Evolutionary conservation across 92 coral and sea anemone genomes (phyloP), one percentile per base, ranked within the genome.

Genomic region (Galaxea fascicularis): DNA sequence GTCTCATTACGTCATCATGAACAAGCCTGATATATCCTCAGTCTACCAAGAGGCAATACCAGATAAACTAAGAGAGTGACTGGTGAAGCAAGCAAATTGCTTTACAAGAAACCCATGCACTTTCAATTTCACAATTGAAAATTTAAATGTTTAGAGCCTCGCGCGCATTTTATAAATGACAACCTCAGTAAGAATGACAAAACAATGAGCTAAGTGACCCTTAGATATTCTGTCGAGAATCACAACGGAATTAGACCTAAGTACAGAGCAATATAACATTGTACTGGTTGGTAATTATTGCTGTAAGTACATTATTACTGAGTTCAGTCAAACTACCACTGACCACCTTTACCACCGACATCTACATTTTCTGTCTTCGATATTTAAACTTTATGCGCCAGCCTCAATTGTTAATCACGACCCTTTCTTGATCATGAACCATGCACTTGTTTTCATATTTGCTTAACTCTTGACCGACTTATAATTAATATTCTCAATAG

Each of bases 141-240:
- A 67, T 16, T 67, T 28, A 39, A 35, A 35, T 35, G 41, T 35
- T 35, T 35, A 35, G 41, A 35, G 2, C 41, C 41, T 35, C 41
- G 41, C 46, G 30, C 49, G 30, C 35, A 44, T 45, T 45, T 3
- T 4, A 46, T 44, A 4, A 46, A 46, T n/a, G 5, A n/a, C 18
- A 25, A 18, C 18, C 22, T 47, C 0, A 31, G 16, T 13, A 31
- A 25, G 25, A 47, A 4, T 21, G 35, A 22, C 3, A 47, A 71
- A 71, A 71, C 76, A 71, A 71, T 71, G 14, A 41, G 20, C 16
- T 71, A 41, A 47, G 30, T 71, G 76, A 71, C 56, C 21, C 26
- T 24, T 22, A 46, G 31, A 21, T 47, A 25, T 71, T 71, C 8
- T 20, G 52, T n/a, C 57, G 28, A 71, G 57, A 71, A 71, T 46